Conservation (phyloP, 2,113 vertebrate species). For the Otocyon megalotis region DNA sequence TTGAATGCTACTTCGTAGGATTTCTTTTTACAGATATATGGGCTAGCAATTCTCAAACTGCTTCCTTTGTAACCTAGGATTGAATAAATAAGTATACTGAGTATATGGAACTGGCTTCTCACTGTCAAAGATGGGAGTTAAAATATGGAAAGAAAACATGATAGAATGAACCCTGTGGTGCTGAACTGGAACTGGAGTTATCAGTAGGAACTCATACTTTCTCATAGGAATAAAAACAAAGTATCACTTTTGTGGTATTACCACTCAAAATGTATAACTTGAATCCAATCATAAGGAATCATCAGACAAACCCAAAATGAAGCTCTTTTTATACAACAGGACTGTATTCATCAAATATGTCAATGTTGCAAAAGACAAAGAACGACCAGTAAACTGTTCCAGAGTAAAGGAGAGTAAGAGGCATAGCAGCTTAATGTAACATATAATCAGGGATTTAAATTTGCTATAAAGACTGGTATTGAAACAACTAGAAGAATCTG, state of each 20-base stretch:
- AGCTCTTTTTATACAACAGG: not conserved
- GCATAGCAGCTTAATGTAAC: not conserved
- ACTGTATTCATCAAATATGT: not conserved
- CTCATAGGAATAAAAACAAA: not conserved
- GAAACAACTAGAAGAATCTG: not conserved
- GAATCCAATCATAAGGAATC: not conserved
- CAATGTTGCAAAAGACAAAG: not conserved
- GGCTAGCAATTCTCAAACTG: not conserved
- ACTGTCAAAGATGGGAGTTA: not conserved
- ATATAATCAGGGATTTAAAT: not conserved
- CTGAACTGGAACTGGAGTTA: not conserved
- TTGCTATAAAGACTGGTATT: not conserved
- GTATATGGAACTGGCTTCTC: not conserved
- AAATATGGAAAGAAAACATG: not conserved
- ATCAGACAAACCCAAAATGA: conserved; percentile 13
- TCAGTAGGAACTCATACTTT: not conserved
- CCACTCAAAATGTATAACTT: not conserved
- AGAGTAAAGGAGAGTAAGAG: not conserved
- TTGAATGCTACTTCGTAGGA: not conserved
- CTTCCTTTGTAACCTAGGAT: not conserved
- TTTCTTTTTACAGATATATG: not conserved
- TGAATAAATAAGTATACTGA: not conserved
- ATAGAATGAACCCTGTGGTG: not conserved
- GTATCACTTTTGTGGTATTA: not conserved
- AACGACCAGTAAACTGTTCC: not conserved